Evolutionary conservation across 2,888 invertebrate genomes (phyloP).

Genomic region (Ophioninae sp.): DNA sequence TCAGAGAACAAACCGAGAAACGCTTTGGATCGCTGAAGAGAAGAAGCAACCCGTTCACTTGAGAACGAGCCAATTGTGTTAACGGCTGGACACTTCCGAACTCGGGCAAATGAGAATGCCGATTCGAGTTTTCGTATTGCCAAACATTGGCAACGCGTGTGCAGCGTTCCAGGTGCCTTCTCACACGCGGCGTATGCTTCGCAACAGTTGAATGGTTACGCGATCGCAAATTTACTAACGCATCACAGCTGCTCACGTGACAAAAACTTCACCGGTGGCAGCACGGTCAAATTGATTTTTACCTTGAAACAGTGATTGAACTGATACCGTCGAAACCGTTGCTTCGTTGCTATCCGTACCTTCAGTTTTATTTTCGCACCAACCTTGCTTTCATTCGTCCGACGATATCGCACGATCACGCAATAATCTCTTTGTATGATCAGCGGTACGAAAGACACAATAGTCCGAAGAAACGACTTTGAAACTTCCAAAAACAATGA

Average conservation of each 20-base stretch:
- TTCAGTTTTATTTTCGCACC: background rate
- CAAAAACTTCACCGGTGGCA: background rate
- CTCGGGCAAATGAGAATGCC: background rate
- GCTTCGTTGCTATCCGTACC: background rate
- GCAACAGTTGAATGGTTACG: no score
- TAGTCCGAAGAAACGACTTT: background rate
- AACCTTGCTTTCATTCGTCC: background rate
- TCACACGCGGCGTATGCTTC: background rate
- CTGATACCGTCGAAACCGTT: no score
- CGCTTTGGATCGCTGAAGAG: constrained; percentile 81
- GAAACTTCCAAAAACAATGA: background rate
- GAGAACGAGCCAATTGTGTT: constrained; percentile 63
- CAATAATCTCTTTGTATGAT: background rate
- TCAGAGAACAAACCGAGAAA: constrained; percentile 80
- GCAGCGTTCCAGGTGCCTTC: background rate
- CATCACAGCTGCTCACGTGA: background rate
- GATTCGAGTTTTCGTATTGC: background rate
- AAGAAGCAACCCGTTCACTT: constrained; percentile 81
- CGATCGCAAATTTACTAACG: background rate
- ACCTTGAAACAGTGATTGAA: background rate
- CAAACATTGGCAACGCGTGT: background rate
- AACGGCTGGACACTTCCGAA: background rate
- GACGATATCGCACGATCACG: background rate
- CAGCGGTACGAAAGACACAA: background rate
- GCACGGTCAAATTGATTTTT: background rate